Percentiles rank a stretch among this genome's conserved stretches.
phyloP scores from a whole-genome alignment of 35 echinoderm and acorn worm species.

The Ophioderma brevispina region DNA sequence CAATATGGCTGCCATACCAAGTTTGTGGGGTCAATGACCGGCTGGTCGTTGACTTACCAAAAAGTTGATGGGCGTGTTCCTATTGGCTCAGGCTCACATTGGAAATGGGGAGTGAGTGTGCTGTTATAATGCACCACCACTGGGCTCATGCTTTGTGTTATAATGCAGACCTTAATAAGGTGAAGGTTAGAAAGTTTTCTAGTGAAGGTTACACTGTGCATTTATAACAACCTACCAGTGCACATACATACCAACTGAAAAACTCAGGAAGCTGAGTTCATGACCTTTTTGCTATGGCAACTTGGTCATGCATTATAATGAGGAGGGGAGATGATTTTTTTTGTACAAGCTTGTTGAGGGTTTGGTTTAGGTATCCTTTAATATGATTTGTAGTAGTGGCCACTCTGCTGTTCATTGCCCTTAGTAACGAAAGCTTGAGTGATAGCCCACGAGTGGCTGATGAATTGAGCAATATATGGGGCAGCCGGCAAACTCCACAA shows the following conservation, averaged over 20 bases:
- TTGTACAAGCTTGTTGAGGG: too few species aligned
- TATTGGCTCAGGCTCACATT: neutral
- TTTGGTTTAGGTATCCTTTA: too few species aligned
- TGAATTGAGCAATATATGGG: too few species aligned
- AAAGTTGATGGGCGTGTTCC: slow-evolving; percentile 2
- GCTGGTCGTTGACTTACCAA: neutral
- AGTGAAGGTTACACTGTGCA: neutral
- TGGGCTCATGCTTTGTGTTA: neutral
- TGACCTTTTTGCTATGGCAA: neutral
- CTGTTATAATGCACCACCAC: neutral
- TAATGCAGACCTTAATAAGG: neutral
- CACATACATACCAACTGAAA: neutral
- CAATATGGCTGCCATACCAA: neutral
- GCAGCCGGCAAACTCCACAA: too few species aligned
- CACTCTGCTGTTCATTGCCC: too few species aligned
- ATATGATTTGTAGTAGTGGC: too few species aligned
- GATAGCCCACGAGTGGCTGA: too few species aligned
- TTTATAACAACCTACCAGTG: neutral
- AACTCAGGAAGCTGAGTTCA: neutral
- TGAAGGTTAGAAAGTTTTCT: neutral
- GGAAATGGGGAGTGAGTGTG: neutral
- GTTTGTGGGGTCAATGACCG: neutral
- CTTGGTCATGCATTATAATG: neutral
- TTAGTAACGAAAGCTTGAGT: too few species aligned
- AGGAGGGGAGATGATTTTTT: neutral